Conservation (phyloP, 64 coral and sea anemone genomes). For the Montipora foliosa region DNA sequence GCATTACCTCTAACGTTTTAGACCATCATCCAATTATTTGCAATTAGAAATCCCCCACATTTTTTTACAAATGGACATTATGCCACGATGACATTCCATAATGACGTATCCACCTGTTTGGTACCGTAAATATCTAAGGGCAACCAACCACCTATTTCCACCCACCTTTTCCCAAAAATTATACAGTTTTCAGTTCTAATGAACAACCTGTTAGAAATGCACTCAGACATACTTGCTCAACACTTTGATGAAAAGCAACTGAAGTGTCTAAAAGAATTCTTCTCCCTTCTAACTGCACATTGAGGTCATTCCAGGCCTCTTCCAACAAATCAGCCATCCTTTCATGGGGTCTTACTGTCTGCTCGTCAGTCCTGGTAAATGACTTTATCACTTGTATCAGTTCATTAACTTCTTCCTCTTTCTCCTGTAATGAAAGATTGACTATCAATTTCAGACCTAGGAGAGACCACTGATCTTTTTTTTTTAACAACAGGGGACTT, state of each 20-base stretch:
- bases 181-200: background rate
- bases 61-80: too few species aligned
- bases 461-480: too few species aligned
- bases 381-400: constrained; percentile 35
- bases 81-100: too few species aligned
- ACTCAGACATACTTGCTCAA: constrained; percentile 83
- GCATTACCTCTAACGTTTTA: too few species aligned
- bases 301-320: constrained; percentile 96
- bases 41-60: too few species aligned
- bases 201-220: background rate
- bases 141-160: background rate
- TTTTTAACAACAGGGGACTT: too few species aligned
- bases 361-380: background rate
- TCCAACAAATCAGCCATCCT: constrained; percentile 92
- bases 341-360: background rate
- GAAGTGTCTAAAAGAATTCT: constrained; percentile 95
- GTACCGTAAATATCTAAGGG: too few species aligned
- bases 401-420: constrained; percentile 41
- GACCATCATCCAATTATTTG: too few species aligned
- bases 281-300: constrained; percentile 85
- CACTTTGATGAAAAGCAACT: constrained; percentile 93
- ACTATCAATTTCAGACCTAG: background rate
- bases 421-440: background rate
- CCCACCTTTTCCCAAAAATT: background rate
- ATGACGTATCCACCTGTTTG: too few species aligned